Evolutionary conservation across 1,140 invertebrate species (phyloP).

Genomic region (Lutraria rhynchaena): DNA sequence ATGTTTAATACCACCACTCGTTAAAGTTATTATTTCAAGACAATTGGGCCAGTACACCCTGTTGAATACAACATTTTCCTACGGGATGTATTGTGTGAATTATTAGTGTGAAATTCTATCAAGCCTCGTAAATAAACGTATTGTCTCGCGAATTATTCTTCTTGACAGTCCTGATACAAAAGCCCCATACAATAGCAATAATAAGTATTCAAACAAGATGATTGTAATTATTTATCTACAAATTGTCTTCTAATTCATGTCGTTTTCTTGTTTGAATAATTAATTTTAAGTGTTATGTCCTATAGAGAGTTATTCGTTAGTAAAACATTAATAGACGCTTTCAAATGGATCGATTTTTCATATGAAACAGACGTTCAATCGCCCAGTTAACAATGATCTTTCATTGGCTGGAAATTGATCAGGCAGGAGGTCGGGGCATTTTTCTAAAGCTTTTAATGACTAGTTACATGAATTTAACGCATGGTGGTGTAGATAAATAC

Average conservation of each 20-base stretch:
- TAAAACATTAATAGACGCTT: conserved; percentile 36
- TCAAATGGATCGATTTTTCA: conserved; percentile 22
- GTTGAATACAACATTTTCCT: too few relatives aligned
- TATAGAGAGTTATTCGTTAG: conserved; percentile 6
- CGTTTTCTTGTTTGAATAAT: conserved; percentile 32
- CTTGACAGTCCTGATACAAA: not conserved
- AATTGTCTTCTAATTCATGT: not conserved
- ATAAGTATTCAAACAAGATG: not conserved
- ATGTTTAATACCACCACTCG: too few relatives aligned
- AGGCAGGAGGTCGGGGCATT: not conserved
- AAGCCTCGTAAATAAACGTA: not conserved
- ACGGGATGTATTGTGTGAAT: too few relatives aligned
- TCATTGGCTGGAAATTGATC: conserved; percentile 14
- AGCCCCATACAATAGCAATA: not conserved
- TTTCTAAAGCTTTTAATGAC: conserved; percentile 18
- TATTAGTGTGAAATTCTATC: not conserved
- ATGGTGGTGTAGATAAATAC: conserved; percentile 15
- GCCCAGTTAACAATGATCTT: conserved; percentile 18
- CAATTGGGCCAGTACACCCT: too few relatives aligned
- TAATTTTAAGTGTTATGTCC: conserved; percentile 8
- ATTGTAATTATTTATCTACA: conserved; percentile 14
- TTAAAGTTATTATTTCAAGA: too few relatives aligned
- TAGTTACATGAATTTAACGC: not conserved
- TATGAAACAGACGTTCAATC: not conserved
- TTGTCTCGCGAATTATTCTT: not conserved